Conservation (phyloP, 1,140 invertebrate genomes). For the Hirudo medicinalis region DNA sequence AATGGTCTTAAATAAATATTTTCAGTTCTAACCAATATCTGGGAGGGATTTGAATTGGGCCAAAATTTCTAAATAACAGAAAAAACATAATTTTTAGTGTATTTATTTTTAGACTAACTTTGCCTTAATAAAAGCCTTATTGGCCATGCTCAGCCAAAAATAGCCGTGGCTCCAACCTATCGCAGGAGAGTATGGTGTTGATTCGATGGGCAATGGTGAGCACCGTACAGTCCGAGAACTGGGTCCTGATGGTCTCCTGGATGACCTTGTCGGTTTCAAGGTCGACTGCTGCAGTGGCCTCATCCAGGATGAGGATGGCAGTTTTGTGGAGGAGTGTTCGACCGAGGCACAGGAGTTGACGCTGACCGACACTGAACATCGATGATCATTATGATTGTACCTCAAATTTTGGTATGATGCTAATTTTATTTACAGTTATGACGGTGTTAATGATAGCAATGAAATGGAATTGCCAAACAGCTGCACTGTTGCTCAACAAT, state of each 20-base stretch:
- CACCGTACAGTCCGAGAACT: conserved; percentile 33
- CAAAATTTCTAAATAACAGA: neutral
- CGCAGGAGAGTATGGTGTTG: conserved; percentile 46
- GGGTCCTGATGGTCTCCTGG: conserved; percentile 30
- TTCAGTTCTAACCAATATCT: neutral
- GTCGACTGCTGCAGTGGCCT: conserved; percentile 39
- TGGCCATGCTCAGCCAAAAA: neutral
- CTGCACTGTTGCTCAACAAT: neutral
- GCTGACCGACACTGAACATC: conserved; percentile 46
- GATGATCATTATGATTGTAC: too few species aligned
- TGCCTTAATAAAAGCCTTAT: too few species aligned
- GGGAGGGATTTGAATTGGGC: neutral
- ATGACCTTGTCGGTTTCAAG: conserved; percentile 33
- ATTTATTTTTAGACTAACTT: neutral
- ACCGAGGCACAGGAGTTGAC: conserved; percentile 47
- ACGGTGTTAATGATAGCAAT: conserved; percentile 24
- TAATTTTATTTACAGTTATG: too few species aligned
- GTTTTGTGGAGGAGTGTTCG: conserved; percentile 47
- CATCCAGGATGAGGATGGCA: conserved; percentile 62
- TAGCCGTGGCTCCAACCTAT: conserved; percentile 40
- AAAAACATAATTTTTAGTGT: neutral
- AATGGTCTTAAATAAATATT: neutral
- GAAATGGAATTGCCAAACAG: too few species aligned
- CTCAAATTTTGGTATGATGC: too few species aligned
- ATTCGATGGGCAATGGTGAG: conserved; percentile 39